A percentile compares a stretch with the other conserved stretches of the same genome.
Conservation (phyloP, 1,140 invertebrate species). For the Hyles vespertilio region DNA sequence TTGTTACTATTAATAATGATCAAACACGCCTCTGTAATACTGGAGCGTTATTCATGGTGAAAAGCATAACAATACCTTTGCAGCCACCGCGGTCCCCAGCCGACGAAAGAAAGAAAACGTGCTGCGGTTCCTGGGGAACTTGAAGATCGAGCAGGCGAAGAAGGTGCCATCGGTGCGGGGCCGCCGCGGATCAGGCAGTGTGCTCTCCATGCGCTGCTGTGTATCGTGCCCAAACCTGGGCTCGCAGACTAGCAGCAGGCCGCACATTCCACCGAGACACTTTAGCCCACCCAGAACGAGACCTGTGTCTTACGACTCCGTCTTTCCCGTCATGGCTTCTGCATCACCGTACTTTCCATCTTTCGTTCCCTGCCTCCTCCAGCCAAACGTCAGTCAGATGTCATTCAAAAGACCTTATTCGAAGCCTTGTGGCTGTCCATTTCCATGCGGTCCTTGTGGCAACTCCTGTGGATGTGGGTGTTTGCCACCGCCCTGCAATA, state of each 20-base stretch:
- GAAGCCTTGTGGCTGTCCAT: slow-evolving; percentile 28
- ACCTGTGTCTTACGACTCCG: slow-evolving; percentile 4
- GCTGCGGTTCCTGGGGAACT: slow-evolving; percentile 10
- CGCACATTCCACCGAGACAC: slow-evolving; percentile 7
- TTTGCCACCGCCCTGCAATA: slow-evolving; percentile 53
- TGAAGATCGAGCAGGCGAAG: slow-evolving; percentile 20
- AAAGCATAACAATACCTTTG: slow-evolving; percentile 32
- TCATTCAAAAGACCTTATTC: slow-evolving; percentile 20
- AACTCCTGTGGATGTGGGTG: slow-evolving; percentile 33
- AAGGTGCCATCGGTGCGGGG: slow-evolving; percentile 10
- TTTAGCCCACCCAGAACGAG: slow-evolving; percentile 19
- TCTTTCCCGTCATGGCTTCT: not conserved
- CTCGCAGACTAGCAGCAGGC: slow-evolving; percentile 9
- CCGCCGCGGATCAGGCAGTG: slow-evolving; percentile 4
- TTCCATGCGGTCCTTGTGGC: slow-evolving; percentile 42
- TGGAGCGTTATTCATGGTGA: slow-evolving; percentile 21
- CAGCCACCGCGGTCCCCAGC: slow-evolving; percentile 27
- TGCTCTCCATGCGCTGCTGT: slow-evolving; percentile 18
- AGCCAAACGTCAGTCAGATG: not conserved
- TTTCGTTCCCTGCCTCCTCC: slow-evolving; percentile 3
- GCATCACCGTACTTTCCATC: not conserved
- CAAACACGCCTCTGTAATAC: not conserved
- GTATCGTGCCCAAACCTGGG: slow-evolving; percentile 33
- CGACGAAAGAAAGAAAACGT: slow-evolving; percentile 21
- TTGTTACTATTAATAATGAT: not conserved